Percentiles rank a stretch among this genome's conserved stretches.
Evolutionary conservation across 64 coral and sea anemone species (phyloP).

Genomic region (Astreopora myriophthalma): DNA sequence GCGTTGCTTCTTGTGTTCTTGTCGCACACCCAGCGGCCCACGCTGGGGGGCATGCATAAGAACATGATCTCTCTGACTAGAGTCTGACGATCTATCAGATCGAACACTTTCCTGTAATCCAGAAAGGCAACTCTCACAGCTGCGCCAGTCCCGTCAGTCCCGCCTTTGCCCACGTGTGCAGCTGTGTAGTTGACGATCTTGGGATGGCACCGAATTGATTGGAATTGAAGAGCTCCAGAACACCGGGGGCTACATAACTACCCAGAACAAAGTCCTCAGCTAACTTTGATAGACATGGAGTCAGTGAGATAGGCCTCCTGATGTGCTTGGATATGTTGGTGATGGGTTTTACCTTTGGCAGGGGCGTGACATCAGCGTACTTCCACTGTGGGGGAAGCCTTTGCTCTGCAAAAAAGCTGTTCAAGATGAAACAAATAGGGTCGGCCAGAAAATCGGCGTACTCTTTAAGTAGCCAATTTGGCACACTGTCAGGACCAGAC

Average conservation of each 20-base stretch:
- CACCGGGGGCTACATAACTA: no score
- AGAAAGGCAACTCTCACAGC: not conserved
- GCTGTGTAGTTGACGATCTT: no score
- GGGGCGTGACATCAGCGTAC: no score
- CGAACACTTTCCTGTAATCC: not conserved
- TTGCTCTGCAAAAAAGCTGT: not conserved
- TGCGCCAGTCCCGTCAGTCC: not conserved
- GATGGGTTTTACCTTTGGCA: not conserved
- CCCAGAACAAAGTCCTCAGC: not conserved
- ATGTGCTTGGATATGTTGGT: not conserved
- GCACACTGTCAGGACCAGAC: conserved; percentile 1
- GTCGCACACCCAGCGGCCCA: not conserved
- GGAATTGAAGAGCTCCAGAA: no score
- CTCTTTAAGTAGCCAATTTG: not conserved
- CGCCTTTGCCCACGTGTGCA: not conserved
- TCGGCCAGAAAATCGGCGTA: not conserved
- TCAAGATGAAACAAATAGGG: not conserved
- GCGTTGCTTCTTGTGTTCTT: no score
- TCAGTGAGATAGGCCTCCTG: not conserved
- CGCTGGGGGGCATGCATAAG: not conserved
- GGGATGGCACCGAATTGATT: no score
- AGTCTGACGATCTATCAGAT: not conserved
- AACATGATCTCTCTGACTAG: not conserved
- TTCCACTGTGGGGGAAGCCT: not conserved
- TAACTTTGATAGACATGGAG: conserved; percentile 56